Evolutionary conservation across 2,113 vertebrate species (phyloP).

Genomic region (Lasiurus borealis): DNA sequence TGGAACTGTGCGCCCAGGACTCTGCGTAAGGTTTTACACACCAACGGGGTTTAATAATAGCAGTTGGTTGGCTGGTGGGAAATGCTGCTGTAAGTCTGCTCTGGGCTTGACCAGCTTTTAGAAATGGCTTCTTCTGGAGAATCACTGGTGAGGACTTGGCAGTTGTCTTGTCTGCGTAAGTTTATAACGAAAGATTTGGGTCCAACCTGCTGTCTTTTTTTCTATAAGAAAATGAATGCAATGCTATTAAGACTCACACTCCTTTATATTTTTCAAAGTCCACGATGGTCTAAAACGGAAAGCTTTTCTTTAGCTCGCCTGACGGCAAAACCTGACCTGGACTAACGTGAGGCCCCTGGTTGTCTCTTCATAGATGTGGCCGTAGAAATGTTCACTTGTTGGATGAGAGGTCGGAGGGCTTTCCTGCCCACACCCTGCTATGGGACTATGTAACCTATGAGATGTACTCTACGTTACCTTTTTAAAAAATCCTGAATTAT

Average conservation of each 20-base stretch:
- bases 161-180: background rate
- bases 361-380: background rate
- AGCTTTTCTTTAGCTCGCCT: too few species aligned
- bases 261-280: slow-evolving; percentile 16
- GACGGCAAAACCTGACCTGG: background rate
- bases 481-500: background rate
- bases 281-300: background rate
- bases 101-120: background rate
- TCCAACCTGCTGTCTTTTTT: background rate
- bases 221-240: background rate
- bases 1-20: background rate
- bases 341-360: background rate
- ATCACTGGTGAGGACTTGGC: background rate
- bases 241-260: background rate
- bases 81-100: background rate
- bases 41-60: background rate
- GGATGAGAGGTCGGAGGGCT: too few species aligned
- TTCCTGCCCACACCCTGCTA: background rate
- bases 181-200: background rate
- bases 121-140: background rate
- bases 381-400: background rate
- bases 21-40: background rate
- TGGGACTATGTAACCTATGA: background rate
- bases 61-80: background rate
- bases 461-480: background rate